Base-by-base conservation (phyloP, 2,888 invertebrate species). In the Mactromeris polynyma region DNA sequence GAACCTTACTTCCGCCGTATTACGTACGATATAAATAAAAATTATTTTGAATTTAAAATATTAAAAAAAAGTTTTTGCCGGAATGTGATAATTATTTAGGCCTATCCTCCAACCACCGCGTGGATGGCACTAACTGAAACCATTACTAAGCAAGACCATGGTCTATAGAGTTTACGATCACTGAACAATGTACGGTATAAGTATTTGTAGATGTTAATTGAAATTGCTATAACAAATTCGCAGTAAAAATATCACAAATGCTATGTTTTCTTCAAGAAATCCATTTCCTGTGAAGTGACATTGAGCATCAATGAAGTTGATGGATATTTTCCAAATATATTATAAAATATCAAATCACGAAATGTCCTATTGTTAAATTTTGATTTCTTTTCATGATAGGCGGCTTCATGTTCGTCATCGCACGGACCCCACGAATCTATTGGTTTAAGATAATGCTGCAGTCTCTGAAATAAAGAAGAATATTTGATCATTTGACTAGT, bases 241-340 rank as follows among this genome's bases (percentile, higher is more conserved):
- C 46, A 46, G 58, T 11, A 64, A 58, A n/a, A 21, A 19, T 26
- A 26, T 64, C 9, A 64, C 54, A 4, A 1, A n/a, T 21, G 54
- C 58, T 64, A 64, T 64, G n/a, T 11, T 64, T 64, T 64, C 26
- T 26, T 64, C 4, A 64, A 26, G 6, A 64, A 26, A 9, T 83
- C 46, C 9, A 83, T 69, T 73, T 83, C 83, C 17, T 42, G 42
- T 9, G 69, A 19, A 0, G 26, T 31, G 0, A 73, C 40, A 17
- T 26, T 46, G n/a, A 3, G 69, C 83, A 83, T 46, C 1, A 58
- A 21, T 42, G 83, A 83, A 2, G 42, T 40, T 40, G 73, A 33
- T 31, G 83, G 83, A 33, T 83, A 83, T 31, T 21, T 58, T 69
- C 83, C 83, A 46, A 83, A 83, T n/a, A 83, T 11, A 33, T 83